These are phyloP conservation scores for Trididemnum clinides DNA, from an alignment of 23 tunicate species.

Conservation along the genomic window DNA sequence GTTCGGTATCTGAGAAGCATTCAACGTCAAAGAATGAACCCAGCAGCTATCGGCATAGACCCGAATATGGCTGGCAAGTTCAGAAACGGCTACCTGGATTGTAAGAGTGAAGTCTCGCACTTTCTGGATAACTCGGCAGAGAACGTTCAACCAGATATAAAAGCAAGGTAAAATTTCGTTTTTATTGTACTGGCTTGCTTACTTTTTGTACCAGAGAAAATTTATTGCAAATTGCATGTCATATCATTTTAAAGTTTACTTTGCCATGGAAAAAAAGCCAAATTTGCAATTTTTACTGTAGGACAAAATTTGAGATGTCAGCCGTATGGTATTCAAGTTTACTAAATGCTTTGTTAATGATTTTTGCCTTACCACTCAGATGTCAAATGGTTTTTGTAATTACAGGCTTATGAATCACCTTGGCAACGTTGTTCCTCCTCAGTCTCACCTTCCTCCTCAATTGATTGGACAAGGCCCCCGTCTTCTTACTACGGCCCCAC, in stretches of 20 bases:
- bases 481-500: constrained; percentile 65
- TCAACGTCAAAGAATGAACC: constrained; percentile 71
- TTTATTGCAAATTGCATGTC: no score
- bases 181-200: no score
- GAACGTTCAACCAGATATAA: constrained; percentile 70
- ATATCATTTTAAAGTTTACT: no score
- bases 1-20: constrained; percentile 90
- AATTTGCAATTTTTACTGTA: no score
- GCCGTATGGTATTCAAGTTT: no score
- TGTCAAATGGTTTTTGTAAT: no score
- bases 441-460: constrained; percentile 29
- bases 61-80: constrained; percentile 59
- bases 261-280: no score
- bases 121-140: constrained; percentile 51
- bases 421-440: constrained; percentile 57
- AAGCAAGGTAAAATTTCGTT: constrained; percentile 46
- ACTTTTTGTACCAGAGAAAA: no score
- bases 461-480: constrained; percentile 44
- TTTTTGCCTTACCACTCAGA: no score
- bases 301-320: no score
- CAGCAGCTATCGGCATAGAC: constrained; percentile 68
- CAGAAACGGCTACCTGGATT: constrained; percentile 65
- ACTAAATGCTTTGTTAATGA: no score
- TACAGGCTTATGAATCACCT: constrained; percentile 78
- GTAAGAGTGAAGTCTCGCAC: constrained; percentile 74